A percentile compares a stretch with the other conserved stretches of the same genome.
Evolutionary conservation across 2,113 vertebrate species (phyloP).

Genomic region (Rhegmatorhina hoffmannsi): DNA sequence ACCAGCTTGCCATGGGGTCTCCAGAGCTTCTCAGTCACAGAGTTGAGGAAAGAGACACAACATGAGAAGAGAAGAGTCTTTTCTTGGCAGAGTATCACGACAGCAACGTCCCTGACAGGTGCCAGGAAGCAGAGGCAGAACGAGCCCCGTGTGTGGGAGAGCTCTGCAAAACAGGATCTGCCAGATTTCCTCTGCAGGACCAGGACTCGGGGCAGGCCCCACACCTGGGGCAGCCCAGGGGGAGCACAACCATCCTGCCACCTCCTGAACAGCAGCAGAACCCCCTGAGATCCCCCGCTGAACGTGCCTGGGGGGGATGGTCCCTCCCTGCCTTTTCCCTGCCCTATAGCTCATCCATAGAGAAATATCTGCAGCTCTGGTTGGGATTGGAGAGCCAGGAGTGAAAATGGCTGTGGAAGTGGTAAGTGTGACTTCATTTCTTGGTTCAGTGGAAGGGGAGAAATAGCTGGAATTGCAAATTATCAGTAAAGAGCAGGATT

Average conservation of each 20-base stretch:
- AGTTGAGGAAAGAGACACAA: background rate
- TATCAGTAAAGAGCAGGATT: background rate
- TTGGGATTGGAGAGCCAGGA: rapidly evolving
- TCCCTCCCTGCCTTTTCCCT: background rate
- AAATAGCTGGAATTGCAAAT: background rate
- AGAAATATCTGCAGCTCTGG: rapidly evolving
- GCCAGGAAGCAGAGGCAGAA: constrained; percentile 21
- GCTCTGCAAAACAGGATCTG: background rate
- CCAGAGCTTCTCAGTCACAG: background rate
- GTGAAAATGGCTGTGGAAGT: background rate
- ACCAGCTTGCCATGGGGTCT: background rate
- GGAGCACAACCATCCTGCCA: background rate
- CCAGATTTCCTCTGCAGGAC: background rate
- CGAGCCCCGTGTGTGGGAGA: background rate
- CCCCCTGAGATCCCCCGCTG: background rate
- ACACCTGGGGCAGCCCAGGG: rapidly evolving
- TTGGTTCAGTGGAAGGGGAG: background rate
- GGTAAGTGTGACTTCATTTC: background rate
- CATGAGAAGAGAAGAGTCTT: background rate
- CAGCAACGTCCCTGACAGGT: background rate
- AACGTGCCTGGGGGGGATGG: rapidly evolving
- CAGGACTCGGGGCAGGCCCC: background rate
- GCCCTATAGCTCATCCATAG: rapidly evolving
- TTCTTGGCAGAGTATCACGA: background rate
- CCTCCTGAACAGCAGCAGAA: background rate